phyloP scores from a whole-genome alignment of 2,888 invertebrate genomes.

The Morpho achilles region DNA sequence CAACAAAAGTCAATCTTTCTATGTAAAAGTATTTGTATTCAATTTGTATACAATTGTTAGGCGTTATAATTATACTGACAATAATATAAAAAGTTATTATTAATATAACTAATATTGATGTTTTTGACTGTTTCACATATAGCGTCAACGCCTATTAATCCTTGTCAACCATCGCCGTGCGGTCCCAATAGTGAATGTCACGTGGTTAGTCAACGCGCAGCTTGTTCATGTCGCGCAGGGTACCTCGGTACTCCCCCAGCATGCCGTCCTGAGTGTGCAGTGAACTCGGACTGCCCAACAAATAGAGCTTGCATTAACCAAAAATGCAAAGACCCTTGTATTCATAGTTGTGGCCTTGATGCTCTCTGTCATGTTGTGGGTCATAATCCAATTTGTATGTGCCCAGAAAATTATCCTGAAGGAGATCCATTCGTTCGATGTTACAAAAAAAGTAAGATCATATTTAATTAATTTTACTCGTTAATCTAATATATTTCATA shows the following conservation, averaged over 20 bases:
- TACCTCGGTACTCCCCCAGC: slow-evolving; percentile 86
- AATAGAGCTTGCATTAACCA: slow-evolving; percentile 86
- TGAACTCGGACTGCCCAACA: slow-evolving; percentile 86
- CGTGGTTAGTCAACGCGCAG: slow-evolving; percentile 83
- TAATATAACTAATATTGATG: too few relatives aligned
- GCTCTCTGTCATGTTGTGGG: slow-evolving; percentile 88
- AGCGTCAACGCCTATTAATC: slow-evolving; percentile 61
- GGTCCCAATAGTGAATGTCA: slow-evolving; percentile 88
- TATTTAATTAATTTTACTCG: neutral
- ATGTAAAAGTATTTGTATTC: too few relatives aligned
- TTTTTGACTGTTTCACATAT: neutral
- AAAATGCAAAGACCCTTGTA: slow-evolving; percentile 88
- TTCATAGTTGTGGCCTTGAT: slow-evolving; percentile 87
- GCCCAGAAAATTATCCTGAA: slow-evolving; percentile 81
- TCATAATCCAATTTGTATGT: slow-evolving; percentile 89
- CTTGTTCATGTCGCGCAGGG: slow-evolving; percentile 85
- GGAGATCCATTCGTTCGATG: slow-evolving; percentile 90
- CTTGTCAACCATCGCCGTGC: slow-evolving; percentile 88
- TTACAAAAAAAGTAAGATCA: slow-evolving; percentile 58
- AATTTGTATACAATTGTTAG: too few relatives aligned
- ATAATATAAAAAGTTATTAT: too few relatives aligned
- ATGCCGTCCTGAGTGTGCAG: slow-evolving; percentile 87
- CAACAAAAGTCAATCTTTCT: too few relatives aligned
- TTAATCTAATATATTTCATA: too few relatives aligned
- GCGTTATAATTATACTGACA: too few relatives aligned